Conservation (phyloP, 2,888 invertebrate genomes). For the Notodonta dromedarius region DNA sequence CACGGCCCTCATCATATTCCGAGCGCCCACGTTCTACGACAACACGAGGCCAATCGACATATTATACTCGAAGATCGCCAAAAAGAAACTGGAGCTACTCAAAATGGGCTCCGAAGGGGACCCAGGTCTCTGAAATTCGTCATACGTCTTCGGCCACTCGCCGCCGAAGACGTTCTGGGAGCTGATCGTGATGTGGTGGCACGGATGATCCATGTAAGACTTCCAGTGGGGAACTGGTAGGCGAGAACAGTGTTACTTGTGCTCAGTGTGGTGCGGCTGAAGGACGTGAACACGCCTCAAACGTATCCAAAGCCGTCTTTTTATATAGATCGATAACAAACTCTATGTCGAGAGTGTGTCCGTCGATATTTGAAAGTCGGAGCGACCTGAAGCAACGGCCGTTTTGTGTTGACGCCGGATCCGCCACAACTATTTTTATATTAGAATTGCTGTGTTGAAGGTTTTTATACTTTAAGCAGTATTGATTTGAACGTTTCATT, state of each 20-base stretch:
- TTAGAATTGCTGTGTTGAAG: conserved; percentile 65
- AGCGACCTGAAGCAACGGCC: conserved; percentile 58
- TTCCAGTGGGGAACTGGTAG: conserved; percentile 71
- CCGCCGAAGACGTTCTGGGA: conserved; percentile 87
- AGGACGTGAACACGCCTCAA: conserved; percentile 68
- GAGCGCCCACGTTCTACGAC: conserved; percentile 96
- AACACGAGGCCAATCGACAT: conserved; percentile 95
- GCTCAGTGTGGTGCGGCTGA: conserved; percentile 80
- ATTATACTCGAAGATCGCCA: conserved; percentile 95
- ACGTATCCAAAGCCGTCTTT: conserved; percentile 79
- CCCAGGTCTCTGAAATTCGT: conserved; percentile 88
- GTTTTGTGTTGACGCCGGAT: conserved; percentile 67
- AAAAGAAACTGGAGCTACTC: conserved; percentile 94
- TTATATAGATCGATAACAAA: conserved; percentile 65
- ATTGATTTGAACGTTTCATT: conserved; percentile 65
- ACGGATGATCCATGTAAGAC: conserved; percentile 80
- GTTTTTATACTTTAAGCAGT: conserved; percentile 65
- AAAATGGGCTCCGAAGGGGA: conserved; percentile 92
- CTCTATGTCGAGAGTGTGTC: conserved; percentile 72
- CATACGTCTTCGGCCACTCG: conserved; percentile 88
- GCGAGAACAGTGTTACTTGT: conserved; percentile 74
- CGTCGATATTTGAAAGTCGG: conserved; percentile 69
- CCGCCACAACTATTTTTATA: conserved; percentile 79
- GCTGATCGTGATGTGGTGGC: conserved; percentile 84
- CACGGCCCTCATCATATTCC: conserved; percentile 93